phyloP scores from a whole-genome alignment of 1,140 invertebrate species.

The Hycleus phaleratus region DNA sequence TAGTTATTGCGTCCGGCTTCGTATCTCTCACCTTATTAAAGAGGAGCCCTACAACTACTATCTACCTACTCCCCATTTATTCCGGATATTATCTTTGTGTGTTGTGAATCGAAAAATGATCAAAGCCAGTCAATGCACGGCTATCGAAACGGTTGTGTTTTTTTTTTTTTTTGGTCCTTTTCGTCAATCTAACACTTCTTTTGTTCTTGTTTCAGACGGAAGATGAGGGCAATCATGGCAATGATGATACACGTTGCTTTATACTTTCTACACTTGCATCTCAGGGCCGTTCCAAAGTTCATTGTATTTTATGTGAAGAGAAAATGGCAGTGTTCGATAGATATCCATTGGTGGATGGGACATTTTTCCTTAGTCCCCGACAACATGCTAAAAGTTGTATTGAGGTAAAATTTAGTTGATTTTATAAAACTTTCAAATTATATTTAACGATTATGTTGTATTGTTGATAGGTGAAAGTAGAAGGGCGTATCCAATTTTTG shows the following conservation, averaged over 20 bases:
- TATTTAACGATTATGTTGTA: neutral
- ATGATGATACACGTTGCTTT: slow-evolving; percentile 92
- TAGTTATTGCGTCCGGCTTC: slow-evolving; percentile 25
- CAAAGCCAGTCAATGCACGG: neutral
- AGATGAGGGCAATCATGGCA: slow-evolving; percentile 93
- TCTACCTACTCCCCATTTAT: neutral
- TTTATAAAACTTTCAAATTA: neutral
- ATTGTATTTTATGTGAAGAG: slow-evolving; percentile 83
- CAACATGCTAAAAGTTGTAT: slow-evolving; percentile 78
- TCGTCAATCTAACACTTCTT: slow-evolving; percentile 15
- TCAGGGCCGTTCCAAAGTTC: slow-evolving; percentile 71
- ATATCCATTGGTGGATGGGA: slow-evolving; percentile 94
- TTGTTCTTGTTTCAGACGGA: slow-evolving; percentile 73
- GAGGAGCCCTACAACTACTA: too few relatives aligned
- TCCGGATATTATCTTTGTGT: slow-evolving; percentile 18
- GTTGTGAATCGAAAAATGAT: slow-evolving; percentile 9
- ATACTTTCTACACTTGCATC: slow-evolving; percentile 84
- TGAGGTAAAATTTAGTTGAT: slow-evolving; percentile 53
- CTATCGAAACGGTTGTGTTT: too few relatives aligned
- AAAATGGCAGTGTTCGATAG: slow-evolving; percentile 90
- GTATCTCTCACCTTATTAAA: slow-evolving; percentile 15
- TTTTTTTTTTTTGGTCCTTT: too few relatives aligned
- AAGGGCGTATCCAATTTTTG: slow-evolving; percentile 80
- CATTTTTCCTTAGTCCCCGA: slow-evolving; percentile 90
- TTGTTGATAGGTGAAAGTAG: slow-evolving; percentile 68